These are phyloP conservation scores for Oedothorax gibbosus DNA, from an alignment of 1,140 invertebrate species.

Conservation along the genomic window DNA sequence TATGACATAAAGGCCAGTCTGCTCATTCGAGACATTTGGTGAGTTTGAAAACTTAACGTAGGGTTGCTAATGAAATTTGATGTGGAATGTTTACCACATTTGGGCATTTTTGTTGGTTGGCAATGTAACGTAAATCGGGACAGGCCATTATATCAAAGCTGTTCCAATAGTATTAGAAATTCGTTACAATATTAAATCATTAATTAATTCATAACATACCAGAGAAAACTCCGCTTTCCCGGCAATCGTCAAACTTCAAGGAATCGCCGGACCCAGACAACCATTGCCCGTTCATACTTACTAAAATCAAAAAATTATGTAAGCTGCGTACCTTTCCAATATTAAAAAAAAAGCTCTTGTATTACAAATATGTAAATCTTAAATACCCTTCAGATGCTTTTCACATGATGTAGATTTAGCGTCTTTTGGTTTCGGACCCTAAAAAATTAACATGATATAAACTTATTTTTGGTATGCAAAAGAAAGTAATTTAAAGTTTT, in stretches of 20 bases:
- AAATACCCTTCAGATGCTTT: conserved; percentile 31
- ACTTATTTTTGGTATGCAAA: background rate
- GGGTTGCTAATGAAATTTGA: too few relatives aligned
- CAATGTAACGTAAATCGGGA: too few relatives aligned
- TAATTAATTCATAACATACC: background rate
- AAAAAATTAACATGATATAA: background rate
- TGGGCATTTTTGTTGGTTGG: too few relatives aligned
- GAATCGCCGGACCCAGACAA: background rate
- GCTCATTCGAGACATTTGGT: too few relatives aligned
- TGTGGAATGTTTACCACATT: too few relatives aligned
- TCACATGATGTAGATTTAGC: background rate
- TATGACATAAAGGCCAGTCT: too few relatives aligned
- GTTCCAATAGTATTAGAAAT: too few relatives aligned
- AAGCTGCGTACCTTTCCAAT: background rate
- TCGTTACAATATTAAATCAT: too few relatives aligned
- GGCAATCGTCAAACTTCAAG: conserved; percentile 5
- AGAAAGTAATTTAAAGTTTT: too few relatives aligned
- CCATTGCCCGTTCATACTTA: background rate
- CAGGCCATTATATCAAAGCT: too few relatives aligned
- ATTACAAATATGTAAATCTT: background rate
- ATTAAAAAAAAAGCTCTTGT: too few relatives aligned
- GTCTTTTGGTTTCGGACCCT: conserved; percentile 22
- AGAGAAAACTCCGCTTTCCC: conserved; percentile 16
- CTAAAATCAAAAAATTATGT: background rate
- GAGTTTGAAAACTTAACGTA: too few relatives aligned